Conservation (phyloP, 2,113 vertebrate species). For the Tetrao urogallus region DNA sequence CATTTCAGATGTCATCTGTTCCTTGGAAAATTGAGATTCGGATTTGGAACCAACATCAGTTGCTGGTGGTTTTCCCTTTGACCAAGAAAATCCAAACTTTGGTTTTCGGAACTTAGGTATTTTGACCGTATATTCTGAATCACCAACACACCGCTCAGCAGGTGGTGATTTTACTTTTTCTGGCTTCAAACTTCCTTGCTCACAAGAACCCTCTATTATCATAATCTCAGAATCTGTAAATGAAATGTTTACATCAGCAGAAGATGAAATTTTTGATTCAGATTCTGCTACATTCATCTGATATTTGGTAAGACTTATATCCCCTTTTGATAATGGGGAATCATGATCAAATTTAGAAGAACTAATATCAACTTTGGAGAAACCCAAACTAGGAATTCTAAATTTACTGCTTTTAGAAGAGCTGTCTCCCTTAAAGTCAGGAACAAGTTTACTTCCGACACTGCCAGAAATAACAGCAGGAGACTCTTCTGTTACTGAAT, state of each 20-base stretch:
- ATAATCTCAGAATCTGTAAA: neutral
- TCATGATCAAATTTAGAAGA: neutral
- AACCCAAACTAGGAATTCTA: slow-evolving; percentile 5
- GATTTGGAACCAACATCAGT: fast-evolving
- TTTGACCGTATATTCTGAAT: slow-evolving; percentile 1
- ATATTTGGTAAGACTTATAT: slow-evolving; percentile 52
- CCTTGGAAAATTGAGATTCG: neutral
- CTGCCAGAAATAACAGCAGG: fast-evolving
- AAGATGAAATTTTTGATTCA: neutral
- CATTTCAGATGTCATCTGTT: neutral
- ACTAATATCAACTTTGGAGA: neutral
- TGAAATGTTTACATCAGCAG: neutral
- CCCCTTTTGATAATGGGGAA: neutral
- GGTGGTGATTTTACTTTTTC: fast-evolving
- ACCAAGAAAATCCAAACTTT: slow-evolving; percentile 9
- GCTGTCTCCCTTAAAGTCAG: fast-evolving
- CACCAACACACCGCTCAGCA: neutral
- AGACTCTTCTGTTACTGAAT: fast-evolving
- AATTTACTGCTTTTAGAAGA: neutral
- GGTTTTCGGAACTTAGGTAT: slow-evolving; percentile 11
- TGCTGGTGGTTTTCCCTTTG: neutral
- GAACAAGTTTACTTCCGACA: fast-evolving
- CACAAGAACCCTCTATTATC: neutral
- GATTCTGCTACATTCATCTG: neutral
- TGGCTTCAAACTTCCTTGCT: neutral